phyloP scores from a whole-genome alignment of 2,113 vertebrate genomes.

The Scytalopus superciliaris region DNA sequence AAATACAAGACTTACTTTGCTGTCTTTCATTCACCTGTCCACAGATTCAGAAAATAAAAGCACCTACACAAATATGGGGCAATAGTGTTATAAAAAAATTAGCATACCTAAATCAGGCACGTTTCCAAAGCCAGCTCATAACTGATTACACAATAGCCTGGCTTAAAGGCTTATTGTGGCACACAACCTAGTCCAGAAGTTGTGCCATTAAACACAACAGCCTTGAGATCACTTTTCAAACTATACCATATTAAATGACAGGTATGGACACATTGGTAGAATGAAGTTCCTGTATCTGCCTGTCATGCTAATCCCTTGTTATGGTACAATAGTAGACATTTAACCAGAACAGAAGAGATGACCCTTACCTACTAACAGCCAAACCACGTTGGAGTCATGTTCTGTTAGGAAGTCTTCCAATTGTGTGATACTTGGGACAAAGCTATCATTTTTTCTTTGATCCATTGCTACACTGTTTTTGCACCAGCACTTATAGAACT shows the following conservation, averaged over 20 bases:
- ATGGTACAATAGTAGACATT: neutral
- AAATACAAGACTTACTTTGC: neutral
- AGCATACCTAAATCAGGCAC: neutral
- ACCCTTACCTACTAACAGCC: conserved; percentile 92
- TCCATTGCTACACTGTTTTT: conserved; percentile 73
- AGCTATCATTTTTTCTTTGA: conserved; percentile 85
- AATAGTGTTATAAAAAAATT: neutral
- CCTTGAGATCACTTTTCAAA: neutral
- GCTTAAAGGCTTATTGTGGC: neutral
- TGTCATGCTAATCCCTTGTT: neutral
- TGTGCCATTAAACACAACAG: neutral
- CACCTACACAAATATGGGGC: neutral
- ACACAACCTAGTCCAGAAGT: neutral
- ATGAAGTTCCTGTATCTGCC: neutral
- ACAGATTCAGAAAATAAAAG: neutral
- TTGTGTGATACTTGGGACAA: conserved; percentile 86
- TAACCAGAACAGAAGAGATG: neutral
- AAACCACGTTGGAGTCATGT: conserved; percentile 95
- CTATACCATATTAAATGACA: neutral
- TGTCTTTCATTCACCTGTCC: neutral
- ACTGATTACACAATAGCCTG: neutral
- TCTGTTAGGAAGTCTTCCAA: conserved; percentile 90
- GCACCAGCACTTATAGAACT: conserved; percentile 49
- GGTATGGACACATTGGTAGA: neutral
- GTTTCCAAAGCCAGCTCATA: neutral